Conservation (phyloP, 2,113 vertebrate genomes). For the Syngnathoides biaculeatus region DNA sequence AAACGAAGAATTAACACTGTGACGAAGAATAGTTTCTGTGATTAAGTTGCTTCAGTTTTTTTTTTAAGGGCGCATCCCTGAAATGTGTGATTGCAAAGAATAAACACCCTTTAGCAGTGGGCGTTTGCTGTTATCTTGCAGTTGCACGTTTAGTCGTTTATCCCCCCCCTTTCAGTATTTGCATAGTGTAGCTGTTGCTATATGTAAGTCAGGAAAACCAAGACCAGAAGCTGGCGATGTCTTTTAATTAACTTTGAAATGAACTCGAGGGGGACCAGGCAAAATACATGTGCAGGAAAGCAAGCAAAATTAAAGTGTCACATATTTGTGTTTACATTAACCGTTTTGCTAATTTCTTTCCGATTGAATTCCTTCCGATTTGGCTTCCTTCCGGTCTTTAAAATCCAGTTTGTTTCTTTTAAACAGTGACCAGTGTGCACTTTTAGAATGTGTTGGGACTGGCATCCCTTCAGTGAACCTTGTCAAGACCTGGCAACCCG, state of each 20-base stretch:
- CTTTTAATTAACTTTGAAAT: no score
- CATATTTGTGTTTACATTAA: no score
- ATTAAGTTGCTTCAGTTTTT: no score
- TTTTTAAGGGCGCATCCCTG: background rate
- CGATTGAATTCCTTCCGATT: constrained; percentile 6
- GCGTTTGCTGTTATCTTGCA: background rate
- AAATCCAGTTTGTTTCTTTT: constrained; percentile 32
- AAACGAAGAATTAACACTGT: no score
- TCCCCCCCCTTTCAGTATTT: no score
- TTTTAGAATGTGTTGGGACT: constrained; percentile 7
- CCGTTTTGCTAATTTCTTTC: background rate
- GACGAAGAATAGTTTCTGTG: no score
- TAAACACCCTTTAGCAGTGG: background rate
- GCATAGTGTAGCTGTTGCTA: no score
- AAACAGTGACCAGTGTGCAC: constrained; percentile 14
- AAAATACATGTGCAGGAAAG: no score
- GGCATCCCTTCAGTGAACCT: constrained; percentile 21
- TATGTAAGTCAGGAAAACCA: no score
- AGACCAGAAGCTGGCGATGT: no score
- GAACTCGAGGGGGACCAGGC: no score
- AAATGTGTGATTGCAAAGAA: background rate
- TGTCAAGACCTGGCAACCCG: constrained; percentile 17
- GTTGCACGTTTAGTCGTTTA: background rate
- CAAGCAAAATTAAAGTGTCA: no score
- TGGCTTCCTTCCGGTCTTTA: constrained; percentile 22